These are phyloP conservation scores for Poeciliopsis presidionis DNA, from an alignment of 2,797 vertebrate genomes.

Conservation along the genomic window DNA sequence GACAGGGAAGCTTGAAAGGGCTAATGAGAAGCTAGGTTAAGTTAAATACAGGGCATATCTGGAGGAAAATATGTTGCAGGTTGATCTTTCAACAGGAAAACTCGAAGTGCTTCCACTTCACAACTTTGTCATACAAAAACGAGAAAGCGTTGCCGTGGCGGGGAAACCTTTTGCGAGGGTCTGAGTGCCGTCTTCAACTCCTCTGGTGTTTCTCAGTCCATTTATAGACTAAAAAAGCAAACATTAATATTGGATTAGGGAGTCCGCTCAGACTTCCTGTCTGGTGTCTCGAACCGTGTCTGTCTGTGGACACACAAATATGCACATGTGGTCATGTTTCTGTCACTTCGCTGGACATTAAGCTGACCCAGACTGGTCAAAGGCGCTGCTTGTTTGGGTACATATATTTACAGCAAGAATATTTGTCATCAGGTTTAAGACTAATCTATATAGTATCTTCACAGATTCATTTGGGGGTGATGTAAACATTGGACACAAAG, in stretches of 20 bases:
- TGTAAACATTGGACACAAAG: not conserved
- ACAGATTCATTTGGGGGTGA: not conserved
- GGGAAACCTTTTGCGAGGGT: not conserved
- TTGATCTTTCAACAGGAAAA: not conserved
- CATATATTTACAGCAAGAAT: not conserved
- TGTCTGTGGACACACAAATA: slow-evolving; percentile 22
- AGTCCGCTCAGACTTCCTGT: slow-evolving; percentile 54
- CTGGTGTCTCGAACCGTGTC: slow-evolving; percentile 34
- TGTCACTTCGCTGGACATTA: slow-evolving; percentile 5
- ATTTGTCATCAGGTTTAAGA: not conserved
- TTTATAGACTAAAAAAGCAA: slow-evolving; percentile 22
- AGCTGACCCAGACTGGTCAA: not conserved
- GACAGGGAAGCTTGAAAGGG: not conserved
- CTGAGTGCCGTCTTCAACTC: not conserved
- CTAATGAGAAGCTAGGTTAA: slow-evolving; percentile 19
- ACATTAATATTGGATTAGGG: slow-evolving; percentile 61
- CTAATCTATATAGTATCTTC: not conserved
- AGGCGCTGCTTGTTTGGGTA: not conserved
- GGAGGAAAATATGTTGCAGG: not conserved
- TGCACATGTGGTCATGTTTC: not conserved
- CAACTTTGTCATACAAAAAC: not conserved
- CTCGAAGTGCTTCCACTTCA: no score
- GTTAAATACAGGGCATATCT: not conserved
- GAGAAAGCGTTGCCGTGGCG: not conserved
- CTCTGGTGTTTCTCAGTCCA: not conserved